Evolutionary conservation across 1,140 invertebrate species (phyloP).

Genomic region (Chionoecetes opilio): DNA sequence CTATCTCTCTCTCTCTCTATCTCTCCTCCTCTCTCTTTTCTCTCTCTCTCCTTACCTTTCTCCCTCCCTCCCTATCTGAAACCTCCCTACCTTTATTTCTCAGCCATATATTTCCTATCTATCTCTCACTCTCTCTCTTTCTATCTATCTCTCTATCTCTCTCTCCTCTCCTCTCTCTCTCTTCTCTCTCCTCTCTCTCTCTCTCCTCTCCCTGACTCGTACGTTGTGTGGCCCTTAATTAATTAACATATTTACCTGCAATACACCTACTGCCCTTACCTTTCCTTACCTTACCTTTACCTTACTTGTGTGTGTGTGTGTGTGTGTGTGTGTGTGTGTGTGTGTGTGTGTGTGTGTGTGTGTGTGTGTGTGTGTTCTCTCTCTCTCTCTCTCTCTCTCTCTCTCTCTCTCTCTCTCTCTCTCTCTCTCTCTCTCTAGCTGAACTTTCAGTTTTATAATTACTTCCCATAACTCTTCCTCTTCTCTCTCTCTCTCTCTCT

Average conservation of each 20-base stretch:
- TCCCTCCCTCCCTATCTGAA: too few relatives aligned
- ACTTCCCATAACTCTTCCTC: not conserved
- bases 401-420: slow-evolving; percentile 24
- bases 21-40: too few relatives aligned
- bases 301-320: slow-evolving; percentile 1
- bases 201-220: not conserved
- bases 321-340: not conserved
- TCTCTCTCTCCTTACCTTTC: too few relatives aligned
- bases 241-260: slow-evolving; percentile 11
- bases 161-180: too few relatives aligned
- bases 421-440: not conserved
- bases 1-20: too few relatives aligned
- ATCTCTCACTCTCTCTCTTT: too few relatives aligned
- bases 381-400: not conserved
- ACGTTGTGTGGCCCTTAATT: not conserved
- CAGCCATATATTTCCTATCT: too few relatives aligned
- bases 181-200: too few relatives aligned
- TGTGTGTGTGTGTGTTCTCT: slow-evolving; percentile 6
- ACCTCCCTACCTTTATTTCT: too few relatives aligned
- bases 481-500: not conserved
- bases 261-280: not conserved
- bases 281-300: not conserved
- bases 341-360: slow-evolving; percentile 18
- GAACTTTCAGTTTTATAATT: too few relatives aligned
- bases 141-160: too few relatives aligned